Base-by-base conservation (phyloP, 2,797 vertebrate species). In the Spheniscus humboldti region DNA sequence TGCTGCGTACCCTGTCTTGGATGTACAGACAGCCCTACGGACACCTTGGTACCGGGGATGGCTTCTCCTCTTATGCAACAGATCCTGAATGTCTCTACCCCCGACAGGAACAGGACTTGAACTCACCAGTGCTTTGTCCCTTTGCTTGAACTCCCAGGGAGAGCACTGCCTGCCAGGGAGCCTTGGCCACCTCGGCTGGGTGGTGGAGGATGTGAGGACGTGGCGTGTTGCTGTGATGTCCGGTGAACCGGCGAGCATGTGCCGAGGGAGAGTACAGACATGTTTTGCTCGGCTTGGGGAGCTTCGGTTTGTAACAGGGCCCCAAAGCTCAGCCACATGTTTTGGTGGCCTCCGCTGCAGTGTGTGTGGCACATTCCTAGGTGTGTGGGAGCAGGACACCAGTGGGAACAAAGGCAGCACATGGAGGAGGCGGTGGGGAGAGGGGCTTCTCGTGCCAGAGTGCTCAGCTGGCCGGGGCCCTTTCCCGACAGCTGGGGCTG, bases 221-320 rank as follows among this genome's bases (percentile, higher is more conserved):
- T 4, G 6, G 17, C 4, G 2, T 39, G 33, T 76, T 27, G 52
- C 48, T 48, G 39, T 78, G n/a, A 13, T 18, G 24, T 55, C 66
- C 2, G 0, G 20, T 33, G 53, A 57, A 35, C 37, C 4, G 20
- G 13, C 0, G 3, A n/a, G 37, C 0, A 0, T 10, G 20, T 93
- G 41, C 80, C 0, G 4, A 37, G 17, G 43, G 56, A 60, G 33
- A 48, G 39, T 8, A 27, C 0, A 8, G 56, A 7, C 2, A 0
- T 39, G 20, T 76, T 90, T 76, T 76, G n/a, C 69, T 87, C 80
- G 60, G 23, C 45, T 9, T 71, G 56, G 4, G 10, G 4, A 52
- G 31, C 67, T 87, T 63, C 82, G 39, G 45, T 92, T 56, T 95
- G 56, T 73, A 78, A 43, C 43, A 52, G 41, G 8, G 73, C 33